Base-by-base conservation (phyloP, 1,140 invertebrate species). In the Pseudomyrmex cubaensis region DNA sequence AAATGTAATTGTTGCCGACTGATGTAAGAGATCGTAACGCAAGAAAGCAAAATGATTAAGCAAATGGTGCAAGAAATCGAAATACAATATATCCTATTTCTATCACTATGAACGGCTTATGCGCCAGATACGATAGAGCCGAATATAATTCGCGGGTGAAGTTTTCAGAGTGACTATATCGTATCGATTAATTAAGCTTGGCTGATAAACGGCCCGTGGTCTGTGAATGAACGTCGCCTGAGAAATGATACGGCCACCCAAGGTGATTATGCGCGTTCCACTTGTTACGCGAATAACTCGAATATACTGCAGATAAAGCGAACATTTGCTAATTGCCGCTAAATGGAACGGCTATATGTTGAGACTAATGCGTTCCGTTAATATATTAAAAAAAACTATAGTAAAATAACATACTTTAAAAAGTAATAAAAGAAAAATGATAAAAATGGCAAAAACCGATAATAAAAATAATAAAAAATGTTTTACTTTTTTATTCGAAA, bases 171-270 rank as follows among this genome's bases (percentile, higher is more conserved):
- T 20, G 64, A 10, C 35, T 10, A 12, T 50, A 59, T 59, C 56
- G 20, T 50, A 50, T 80, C 54, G 54, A 80, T 80, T 70, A 72
- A 80, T 80, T 80, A 80, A 46, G 35, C 35, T 54, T 54, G 46
- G 66, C 22, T 80, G 66, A 80, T 80, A 70, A 80, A 80, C 44
- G 56, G 46, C 8, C 22, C 44, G n/a, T 15, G 15, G 64, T 17
- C 54, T 72, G 54, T 70, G 66, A 80, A 80, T 80, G 76, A 72
- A 72, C 76, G 54, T 61, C 46, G 69, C 25, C 25, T 56, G 25
- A 80, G 54, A 70, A 61, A 59, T 70, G 54, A 80, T 80, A 72
- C 22, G 17, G 10, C 76, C 66, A 80, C 76, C 66, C 76, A 80
- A 72, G 66, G 22, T 54, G 66, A 72, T 80, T 20, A 25, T 59